These are phyloP conservation scores for Ariopsis seemanni DNA, from an alignment of 2,113 vertebrate genomes.

Conservation along the genomic window DNA sequence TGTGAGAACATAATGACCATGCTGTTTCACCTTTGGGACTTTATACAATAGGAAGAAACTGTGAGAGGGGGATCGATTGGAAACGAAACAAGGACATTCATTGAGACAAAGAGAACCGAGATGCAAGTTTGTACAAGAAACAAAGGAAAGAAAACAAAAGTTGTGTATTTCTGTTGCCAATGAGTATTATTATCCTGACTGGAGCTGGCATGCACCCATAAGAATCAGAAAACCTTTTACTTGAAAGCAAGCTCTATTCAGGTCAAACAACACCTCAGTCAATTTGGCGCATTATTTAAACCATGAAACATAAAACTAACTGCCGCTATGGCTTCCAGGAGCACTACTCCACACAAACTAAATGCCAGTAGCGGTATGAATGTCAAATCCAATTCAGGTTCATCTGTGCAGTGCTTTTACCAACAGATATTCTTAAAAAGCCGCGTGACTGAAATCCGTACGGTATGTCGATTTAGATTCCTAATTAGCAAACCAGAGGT, in stretches of 20 bases:
- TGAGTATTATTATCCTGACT: background rate
- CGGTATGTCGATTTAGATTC: background rate
- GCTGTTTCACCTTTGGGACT: conserved; percentile 40
- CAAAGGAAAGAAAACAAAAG: background rate
- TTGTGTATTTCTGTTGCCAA: background rate
- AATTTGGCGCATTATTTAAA: background rate
- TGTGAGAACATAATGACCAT: conserved; percentile 70
- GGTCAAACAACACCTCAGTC: background rate
- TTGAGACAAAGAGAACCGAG: background rate
- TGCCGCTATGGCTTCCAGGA: background rate
- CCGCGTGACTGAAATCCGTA: background rate
- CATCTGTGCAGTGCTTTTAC: background rate
- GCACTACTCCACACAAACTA: background rate
- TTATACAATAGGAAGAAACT: conserved; percentile 19
- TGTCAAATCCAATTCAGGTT: background rate
- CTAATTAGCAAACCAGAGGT: background rate
- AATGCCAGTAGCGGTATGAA: background rate
- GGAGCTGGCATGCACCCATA: conserved; percentile 1
- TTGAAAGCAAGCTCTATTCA: background rate
- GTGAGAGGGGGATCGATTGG: background rate
- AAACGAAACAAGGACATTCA: background rate
- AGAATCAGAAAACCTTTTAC: background rate
- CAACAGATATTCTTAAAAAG: background rate
- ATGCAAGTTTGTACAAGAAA: background rate
- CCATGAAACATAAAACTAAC: conserved; percentile 38